Base-by-base conservation (phyloP, 2,113 vertebrate genomes). In the Leuciscus idus region DNA sequence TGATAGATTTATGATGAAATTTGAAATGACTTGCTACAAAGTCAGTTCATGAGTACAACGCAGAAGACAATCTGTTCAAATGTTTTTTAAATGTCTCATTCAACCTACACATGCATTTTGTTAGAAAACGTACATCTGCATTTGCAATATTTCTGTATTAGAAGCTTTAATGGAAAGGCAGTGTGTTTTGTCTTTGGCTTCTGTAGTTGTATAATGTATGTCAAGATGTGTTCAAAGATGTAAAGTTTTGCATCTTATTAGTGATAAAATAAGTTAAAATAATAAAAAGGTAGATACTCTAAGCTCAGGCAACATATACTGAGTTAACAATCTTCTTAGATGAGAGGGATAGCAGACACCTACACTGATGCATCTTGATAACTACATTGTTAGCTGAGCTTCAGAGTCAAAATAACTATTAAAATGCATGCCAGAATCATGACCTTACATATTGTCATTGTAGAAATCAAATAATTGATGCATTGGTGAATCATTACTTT, bases 401-500 rank as follows among this genome's bases (percentile, higher is more conserved):
- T 39, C 55, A n/a, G 17, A n/a, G 55, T 80, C 55, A 5, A 61
- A 80, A 62, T 62, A 80, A 61, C 30, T 43, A 61, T 57, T 57
- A 8, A 57, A 57, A 57, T 57, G 19, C 55, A 57, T 80, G 4
- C 6, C 11, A 43, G 12, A 23, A 43, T 80, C 57, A 81, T 10
- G 36, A 80, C 12, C 74, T 39, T 52, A 48, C 23, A 78, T 30
- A 66, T 9, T 48, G 6, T 11, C 43, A 48, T 26, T 17, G 6
- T 10, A 6, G 4, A 11, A 19, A 79, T 66, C 33, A 64, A 19
- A 81, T 77, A 78, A 90, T 26, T 90, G 50, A 83, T 84, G 79
- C 92, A 92, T 90, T 90, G 87, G 85, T 73, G n/a, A 33, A 82
- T 93, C 91, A 92, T 92, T 92, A 90, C 74, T 2, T 82, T 77